Evolutionary conservation across 2,888 invertebrate genomes (phyloP).

Genomic region (Conistra vaccinii): DNA sequence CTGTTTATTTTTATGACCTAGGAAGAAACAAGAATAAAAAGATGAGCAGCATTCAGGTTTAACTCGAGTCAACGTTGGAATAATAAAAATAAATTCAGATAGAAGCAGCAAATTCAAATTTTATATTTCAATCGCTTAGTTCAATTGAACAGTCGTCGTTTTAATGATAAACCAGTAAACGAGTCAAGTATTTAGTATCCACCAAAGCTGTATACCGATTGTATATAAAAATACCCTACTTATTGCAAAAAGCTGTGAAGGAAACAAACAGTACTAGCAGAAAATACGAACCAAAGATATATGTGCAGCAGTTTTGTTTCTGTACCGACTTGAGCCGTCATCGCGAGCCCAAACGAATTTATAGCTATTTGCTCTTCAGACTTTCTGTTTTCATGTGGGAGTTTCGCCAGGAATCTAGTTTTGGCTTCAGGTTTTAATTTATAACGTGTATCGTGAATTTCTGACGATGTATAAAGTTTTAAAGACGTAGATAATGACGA

Average conservation of each 20-base stretch:
- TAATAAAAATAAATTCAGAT: neutral
- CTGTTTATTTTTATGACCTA: slow-evolving; percentile 13
- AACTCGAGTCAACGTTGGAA: neutral
- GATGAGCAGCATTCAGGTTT: neutral
- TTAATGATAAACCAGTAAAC: neutral
- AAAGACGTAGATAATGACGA: neutral
- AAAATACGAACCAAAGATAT: slow-evolving; percentile 85
- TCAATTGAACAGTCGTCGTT: neutral
- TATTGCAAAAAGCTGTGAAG: slow-evolving; percentile 64
- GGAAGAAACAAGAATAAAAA: neutral
- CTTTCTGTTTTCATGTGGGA: slow-evolving; percentile 67
- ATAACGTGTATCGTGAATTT: slow-evolving; percentile 37
- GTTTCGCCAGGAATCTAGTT: slow-evolving; percentile 61
- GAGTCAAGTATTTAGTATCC: too few species aligned
- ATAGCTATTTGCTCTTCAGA: slow-evolving; percentile 84
- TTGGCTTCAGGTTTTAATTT: slow-evolving; percentile 58
- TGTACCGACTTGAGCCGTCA: slow-evolving; percentile 87
- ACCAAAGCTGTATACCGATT: too few species aligned
- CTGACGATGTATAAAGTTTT: slow-evolving; percentile 1
- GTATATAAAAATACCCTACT: slow-evolving; percentile 58
- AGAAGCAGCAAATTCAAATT: neutral
- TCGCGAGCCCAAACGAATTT: slow-evolving; percentile 84
- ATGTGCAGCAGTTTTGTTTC: slow-evolving; percentile 85
- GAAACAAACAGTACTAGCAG: slow-evolving; percentile 74
- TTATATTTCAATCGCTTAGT: neutral